Evolutionary conservation across 2,797 vertebrate genomes (phyloP).

Genomic region (Tenualosa thibaudeaui): DNA sequence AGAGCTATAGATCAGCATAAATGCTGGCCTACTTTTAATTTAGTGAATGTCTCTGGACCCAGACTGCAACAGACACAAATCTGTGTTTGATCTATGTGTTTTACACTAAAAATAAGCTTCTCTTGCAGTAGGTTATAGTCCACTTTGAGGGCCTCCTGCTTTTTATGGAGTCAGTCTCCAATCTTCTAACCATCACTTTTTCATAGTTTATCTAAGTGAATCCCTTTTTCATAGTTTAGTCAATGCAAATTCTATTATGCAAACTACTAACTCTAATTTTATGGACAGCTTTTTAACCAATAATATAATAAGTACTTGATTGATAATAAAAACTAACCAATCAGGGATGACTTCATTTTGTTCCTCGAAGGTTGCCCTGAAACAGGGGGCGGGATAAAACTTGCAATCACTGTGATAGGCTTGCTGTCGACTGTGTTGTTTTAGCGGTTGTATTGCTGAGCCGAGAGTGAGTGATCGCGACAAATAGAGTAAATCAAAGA

Average conservation of each 20-base stretch:
- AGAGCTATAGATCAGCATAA: too few species aligned
- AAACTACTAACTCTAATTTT: background rate
- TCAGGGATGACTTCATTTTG: slow-evolving; percentile 21
- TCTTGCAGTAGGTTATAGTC: too few species aligned
- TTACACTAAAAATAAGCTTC: too few species aligned
- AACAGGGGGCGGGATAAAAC: slow-evolving; percentile 36
- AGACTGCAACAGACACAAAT: too few species aligned
- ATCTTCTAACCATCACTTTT: background rate
- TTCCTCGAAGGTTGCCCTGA: slow-evolving; percentile 31
- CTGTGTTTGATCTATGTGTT: too few species aligned
- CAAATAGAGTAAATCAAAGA: background rate
- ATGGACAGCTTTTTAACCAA: background rate
- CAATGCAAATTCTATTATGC: background rate
- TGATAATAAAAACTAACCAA: slow-evolving; percentile 37
- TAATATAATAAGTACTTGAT: background rate
- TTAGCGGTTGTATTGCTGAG: slow-evolving; percentile 19
- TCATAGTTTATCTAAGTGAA: background rate
- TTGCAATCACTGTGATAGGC: slow-evolving; percentile 17
- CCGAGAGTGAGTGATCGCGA: slow-evolving; percentile 14
- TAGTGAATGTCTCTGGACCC: too few species aligned
- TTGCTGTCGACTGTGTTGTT: slow-evolving; percentile 32
- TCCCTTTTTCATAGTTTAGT: background rate
- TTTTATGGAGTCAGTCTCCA: too few species aligned
- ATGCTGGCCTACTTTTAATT: too few species aligned
- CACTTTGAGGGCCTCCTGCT: too few species aligned